A percentile compares a stretch with the other conserved stretches of the same genome.
phyloP scores from a whole-genome alignment of 2,113 vertebrate species.

The Lanius collurio region DNA sequence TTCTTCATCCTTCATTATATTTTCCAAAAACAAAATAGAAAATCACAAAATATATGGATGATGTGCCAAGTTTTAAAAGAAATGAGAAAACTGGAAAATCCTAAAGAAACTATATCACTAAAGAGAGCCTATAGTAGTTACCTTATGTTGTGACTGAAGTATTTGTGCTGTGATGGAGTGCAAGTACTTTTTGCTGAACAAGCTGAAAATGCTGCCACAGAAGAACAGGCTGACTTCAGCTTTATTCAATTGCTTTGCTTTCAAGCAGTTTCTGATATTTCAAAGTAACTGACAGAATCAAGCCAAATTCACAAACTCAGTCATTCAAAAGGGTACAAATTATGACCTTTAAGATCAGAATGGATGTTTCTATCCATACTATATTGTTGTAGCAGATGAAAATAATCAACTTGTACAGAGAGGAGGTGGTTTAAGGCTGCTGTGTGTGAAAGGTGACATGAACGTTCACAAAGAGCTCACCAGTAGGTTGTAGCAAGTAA shows the following conservation, averaged over 20 bases:
- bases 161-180: neutral
- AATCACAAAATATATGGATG: neutral
- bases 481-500: neutral
- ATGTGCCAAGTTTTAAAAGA: neutral
- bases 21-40: neutral
- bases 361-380: neutral
- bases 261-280: conserved; percentile 10
- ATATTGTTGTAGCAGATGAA: neutral
- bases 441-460: neutral
- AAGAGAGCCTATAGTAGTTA: neutral
- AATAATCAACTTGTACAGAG: neutral
- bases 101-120: neutral
- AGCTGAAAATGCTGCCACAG: conserved; percentile 3
- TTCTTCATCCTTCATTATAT: neutral
- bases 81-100: neutral
- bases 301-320: neutral
- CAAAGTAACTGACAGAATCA: conserved; percentile 20
- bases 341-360: neutral
- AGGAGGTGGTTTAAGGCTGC: neutral
- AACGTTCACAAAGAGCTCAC: neutral
- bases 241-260: conserved; percentile 28
- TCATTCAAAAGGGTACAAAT: neutral
- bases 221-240: conserved; percentile 21
- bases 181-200: neutral
- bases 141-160: neutral